phyloP scores from a whole-genome alignment of 2,797 vertebrate species.

The Sparidentex hasta region DNA sequence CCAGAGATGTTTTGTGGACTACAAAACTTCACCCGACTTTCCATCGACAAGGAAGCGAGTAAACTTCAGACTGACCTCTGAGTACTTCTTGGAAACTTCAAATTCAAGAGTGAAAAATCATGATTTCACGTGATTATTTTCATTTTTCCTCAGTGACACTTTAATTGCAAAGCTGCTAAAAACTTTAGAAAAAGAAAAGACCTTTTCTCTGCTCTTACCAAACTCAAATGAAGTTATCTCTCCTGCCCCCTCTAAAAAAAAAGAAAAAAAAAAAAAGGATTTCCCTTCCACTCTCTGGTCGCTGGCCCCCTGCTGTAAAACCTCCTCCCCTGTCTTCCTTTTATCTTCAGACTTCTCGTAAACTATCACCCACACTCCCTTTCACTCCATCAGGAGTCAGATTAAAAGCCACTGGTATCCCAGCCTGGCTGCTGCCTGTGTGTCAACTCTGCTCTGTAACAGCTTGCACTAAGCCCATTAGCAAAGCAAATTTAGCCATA shows the following conservation, averaged over 20 bases:
- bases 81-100: too few relatives aligned
- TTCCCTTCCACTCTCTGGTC: conserved; percentile 34
- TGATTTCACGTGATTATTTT: neutral
- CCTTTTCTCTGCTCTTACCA: neutral
- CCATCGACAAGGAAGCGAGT: too few relatives aligned
- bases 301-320: conserved; percentile 64
- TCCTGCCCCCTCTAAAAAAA: conserved; percentile 24
- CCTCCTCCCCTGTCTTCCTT: conserved; percentile 68
- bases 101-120: neutral
- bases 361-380: conserved; percentile 73
- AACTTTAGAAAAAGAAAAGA: neutral
- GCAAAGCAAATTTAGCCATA: conserved; percentile 88
- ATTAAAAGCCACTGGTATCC: conserved; percentile 77
- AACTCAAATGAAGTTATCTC: conserved; percentile 78
- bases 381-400: conserved; percentile 76
- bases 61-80: too few relatives aligned
- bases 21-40: too few relatives aligned
- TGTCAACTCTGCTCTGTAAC: conserved; percentile 83
- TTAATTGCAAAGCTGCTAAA: neutral
- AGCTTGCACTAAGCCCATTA: conserved; percentile 90
- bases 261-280: conserved; percentile 21
- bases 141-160: neutral
- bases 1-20: too few relatives aligned
- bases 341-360: conserved; percentile 77
- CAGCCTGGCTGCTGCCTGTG: conserved; percentile 55